Conservation (phyloP, 2,888 invertebrate species). For the Oligia fasciuncula region DNA sequence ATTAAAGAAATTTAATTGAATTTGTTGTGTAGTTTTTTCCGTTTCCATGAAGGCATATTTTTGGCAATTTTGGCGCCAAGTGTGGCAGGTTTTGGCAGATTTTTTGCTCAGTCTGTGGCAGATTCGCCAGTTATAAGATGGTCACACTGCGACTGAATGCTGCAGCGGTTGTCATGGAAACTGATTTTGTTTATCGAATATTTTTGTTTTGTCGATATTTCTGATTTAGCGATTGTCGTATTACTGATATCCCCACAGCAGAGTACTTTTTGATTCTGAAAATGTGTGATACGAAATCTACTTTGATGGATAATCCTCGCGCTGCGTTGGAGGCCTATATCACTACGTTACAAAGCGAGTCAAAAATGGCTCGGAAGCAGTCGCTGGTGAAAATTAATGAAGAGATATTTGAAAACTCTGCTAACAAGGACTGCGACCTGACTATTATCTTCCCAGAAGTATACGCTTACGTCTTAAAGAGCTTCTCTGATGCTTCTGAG, state of each 20-base stretch:
- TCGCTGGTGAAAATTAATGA: slow-evolving; percentile 89
- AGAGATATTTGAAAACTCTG: slow-evolving; percentile 83
- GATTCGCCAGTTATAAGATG: no score
- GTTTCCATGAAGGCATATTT: no score
- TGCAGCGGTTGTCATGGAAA: slow-evolving; percentile 79
- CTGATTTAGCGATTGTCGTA: slow-evolving; percentile 20
- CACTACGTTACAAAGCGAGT: slow-evolving; percentile 89
- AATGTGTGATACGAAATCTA: slow-evolving; percentile 76
- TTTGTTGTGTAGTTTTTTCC: no score
- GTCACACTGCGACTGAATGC: no score
- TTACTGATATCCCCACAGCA: not conserved
- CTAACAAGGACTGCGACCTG: slow-evolving; percentile 80
- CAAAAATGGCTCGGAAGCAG: slow-evolving; percentile 90
- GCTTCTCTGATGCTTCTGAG: slow-evolving; percentile 90
- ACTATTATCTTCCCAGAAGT: slow-evolving; percentile 80
- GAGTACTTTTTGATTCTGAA: slow-evolving; percentile 29
- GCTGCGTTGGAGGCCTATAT: slow-evolving; percentile 80
- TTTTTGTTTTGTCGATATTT: slow-evolving; percentile 67
- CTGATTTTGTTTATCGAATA: slow-evolving; percentile 78
- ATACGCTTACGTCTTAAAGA: slow-evolving; percentile 84
- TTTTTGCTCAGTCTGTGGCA: no score
- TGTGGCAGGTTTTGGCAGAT: no score
- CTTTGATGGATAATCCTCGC: slow-evolving; percentile 79
- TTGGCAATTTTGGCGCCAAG: no score
- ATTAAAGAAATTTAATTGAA: no score